Base-by-base conservation (phyloP, 2,888 invertebrate species). In the Auanema freiburgensis region DNA sequence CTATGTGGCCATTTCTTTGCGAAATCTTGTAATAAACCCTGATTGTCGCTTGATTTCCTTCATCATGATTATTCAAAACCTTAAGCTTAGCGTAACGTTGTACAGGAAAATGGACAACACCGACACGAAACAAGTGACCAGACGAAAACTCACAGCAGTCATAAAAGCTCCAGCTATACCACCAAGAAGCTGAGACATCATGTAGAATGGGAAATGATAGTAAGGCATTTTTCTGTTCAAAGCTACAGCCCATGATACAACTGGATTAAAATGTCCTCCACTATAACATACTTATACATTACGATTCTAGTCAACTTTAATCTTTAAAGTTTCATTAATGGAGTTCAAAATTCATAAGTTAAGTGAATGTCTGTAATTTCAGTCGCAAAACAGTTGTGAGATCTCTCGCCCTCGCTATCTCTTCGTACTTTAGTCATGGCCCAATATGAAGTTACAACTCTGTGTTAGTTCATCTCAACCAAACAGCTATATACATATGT, bases 261-360 rank as follows among this genome's bases (percentile, higher is more conserved):
- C 85, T 1, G 85, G 85, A 66, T 85, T 85, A 62, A 85, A 81
- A 67, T 85, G 85, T 10, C 84, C 85, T 3, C 85, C 85, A 68
- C 85, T 85, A 59, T 33, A 71, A 72, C 16, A 46, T 1, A 11
- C 33, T 33, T 33, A 8, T 33, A 5, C 8, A 8, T 33, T 5
- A 46, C 6, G 8, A 6, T 46, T 21, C 3, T 18, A 8, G 8
- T 46, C 21, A 18, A 16, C 4, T 33, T 33, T 33, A 33, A 33
- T 33, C 33, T 33, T 33, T 33, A 33, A 33, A 33, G 33, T 33
- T 33, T 33, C 33, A 33, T 33, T 33, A 5, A 33, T 33, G 33
- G 33, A 33, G 33, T 33, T 33, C 33, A 33, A 33, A 33, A 33
- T 33, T 33, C 33, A 33, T 33, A 33, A 33, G 33, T 33, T 33